Base-by-base conservation (phyloP, 2,888 invertebrate genomes). In the Keiferia lycopersicella region DNA sequence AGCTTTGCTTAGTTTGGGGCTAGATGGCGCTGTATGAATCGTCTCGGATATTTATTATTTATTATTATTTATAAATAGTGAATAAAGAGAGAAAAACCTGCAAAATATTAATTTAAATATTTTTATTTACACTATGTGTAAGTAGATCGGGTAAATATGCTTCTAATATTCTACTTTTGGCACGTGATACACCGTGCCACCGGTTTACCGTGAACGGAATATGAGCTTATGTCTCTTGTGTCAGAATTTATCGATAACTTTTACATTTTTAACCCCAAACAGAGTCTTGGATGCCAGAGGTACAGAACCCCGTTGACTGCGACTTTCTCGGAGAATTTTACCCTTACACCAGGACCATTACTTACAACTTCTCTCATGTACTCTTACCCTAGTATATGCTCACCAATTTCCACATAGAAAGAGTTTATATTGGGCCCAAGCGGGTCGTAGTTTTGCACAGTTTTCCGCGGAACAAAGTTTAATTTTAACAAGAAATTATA, bases 311-410 rank as follows among this genome's bases (percentile, higher is more conserved):
- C 45, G 45, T 45, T 26, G 60, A 39, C 58, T 71, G 70, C 45
- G n/a, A 45, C 45, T 45, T 70, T 67, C 72, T 65, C 73, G 71
- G 71, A 78, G 76, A 75, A 78, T 78, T 82, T 75, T 74, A 77
- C 70, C 73, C 73, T 68, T 45, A 71, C 69, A 60, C 60, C 34
- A 26, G 39, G 6, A 74, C 72, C 78, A 76, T 80, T 74, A 79
- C 76, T 80, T 74, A 76, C 72, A 79, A 83, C 74, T 81, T 82
- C 74, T 39, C 59, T 53, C 65, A 57, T 62, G 58, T 71, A 66
- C 34, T 45, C 20, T 8, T 59, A 20, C 59, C 41, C 41, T 41
- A 38, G 59, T 59, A 56, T 34, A 56, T 58, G 58, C 18, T 59
- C 34, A 34, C 34, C 34, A 34, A 34, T 34, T 34, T 34, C 50